Percentiles rank a stretch among this genome's conserved stretches.
Conservation (phyloP, 2,888 invertebrate genomes). For the Stenolophus ochropezus region DNA sequence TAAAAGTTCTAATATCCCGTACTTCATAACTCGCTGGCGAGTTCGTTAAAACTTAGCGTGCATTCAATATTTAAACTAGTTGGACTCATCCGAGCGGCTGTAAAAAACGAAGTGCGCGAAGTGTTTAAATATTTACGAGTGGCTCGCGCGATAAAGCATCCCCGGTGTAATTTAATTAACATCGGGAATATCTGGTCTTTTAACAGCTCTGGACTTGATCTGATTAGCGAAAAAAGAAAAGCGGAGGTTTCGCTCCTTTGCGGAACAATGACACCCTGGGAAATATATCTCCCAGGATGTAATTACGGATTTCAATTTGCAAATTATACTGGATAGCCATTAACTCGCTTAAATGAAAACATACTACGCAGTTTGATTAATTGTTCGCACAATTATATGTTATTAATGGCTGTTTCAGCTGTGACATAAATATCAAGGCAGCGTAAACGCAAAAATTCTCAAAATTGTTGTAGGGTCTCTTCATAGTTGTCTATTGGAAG, state of each 20-base stretch:
- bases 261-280: background rate
- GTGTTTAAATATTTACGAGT: conserved; percentile 30
- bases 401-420: too few relatives aligned
- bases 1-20: background rate
- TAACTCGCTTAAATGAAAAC: background rate
- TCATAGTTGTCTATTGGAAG: too few relatives aligned
- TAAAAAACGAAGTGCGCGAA: conserved; percentile 18
- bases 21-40: background rate
- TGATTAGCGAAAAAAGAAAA: conserved; percentile 24
- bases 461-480: too few relatives aligned
- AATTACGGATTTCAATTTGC: background rate
- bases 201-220: background rate
- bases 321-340: background rate
- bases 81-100: background rate
- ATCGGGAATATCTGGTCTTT: conserved; percentile 8
- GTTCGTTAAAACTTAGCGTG: conserved; percentile 34
- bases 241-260: background rate
- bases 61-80: conserved; percentile 40
- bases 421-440: too few relatives aligned
- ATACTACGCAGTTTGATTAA: background rate
- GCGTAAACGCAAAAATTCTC: too few relatives aligned
- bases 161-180: conserved; percentile 17
- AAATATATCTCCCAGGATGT: background rate
- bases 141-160: conserved; percentile 7
- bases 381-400: too few relatives aligned